Evolutionary conservation across 2,113 vertebrate species (phyloP), one percentile per base, ranked within the genome.

Genomic region (Tragelaphus buxtoni): DNA sequence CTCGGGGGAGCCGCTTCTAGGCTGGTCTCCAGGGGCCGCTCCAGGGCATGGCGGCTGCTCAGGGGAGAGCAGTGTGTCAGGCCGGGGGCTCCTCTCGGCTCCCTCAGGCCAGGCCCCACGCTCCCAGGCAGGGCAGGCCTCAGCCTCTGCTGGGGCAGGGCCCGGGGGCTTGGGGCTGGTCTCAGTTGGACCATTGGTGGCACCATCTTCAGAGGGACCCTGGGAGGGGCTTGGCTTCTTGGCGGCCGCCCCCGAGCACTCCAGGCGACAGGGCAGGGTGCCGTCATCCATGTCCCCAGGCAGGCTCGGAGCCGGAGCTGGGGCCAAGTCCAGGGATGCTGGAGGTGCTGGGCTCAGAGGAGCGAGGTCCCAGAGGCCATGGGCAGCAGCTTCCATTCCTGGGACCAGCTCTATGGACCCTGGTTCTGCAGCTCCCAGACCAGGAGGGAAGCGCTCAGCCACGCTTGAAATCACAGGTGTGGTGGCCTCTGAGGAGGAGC

Each of bases 101-200:
- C 96, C 97, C 77, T 96, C 96, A 4, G 92, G 96, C 98, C 98
- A 98, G 76, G 92, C 88, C 72, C 96, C 97, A 24, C 63, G 85
- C 63, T 97, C 98, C 98, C 98, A 98, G 69, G 98, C 98, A 96
- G 98, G 97, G 88, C 94, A 97, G 0, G 96, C 94, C 60, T 58
- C 60, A 0, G 96, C 76, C 93, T 98, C 98, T 63, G 94, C 77
- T 88, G 95, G 83, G 63, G 81, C 61, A 95, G 98, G 94, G 87
- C 94, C 93, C 26, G 97, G 97, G 47, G 98, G 97, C 24, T 97
- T 98, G 80, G 98, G 96, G 97, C 98, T 99, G 96, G 99, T 98
- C 97, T 99, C 99, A 35, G 98, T 98, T 28, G 99, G 99, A 42
- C 99, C 99, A 16, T 99, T 99, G 94, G 99, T 96, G 28, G 94